Base-by-base conservation (phyloP, 2,113 vertebrate species). In the Typhlomys cinereus region DNA sequence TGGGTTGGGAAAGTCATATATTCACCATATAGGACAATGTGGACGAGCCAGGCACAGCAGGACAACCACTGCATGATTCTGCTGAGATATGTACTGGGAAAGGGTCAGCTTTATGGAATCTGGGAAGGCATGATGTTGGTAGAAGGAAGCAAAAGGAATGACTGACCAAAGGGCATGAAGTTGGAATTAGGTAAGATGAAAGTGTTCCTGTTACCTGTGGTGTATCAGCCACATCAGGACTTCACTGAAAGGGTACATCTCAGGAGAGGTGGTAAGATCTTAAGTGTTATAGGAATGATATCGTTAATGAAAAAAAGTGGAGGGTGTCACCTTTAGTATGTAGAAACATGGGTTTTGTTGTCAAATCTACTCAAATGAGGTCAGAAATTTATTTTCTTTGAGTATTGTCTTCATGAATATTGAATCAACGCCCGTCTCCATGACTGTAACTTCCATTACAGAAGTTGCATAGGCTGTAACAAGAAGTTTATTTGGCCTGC, bases 351-450 rank as follows among this genome's bases (percentile, higher is more conserved):
- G 64, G 48, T 54, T 39, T 71, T 54, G 18, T 39, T 61, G 29
- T 20, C n/a, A 57, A 44, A 75, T 79, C 34, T 75, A 95, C 52
- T 95, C 79, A 83, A 92, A 50, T 7, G 57, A 93, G 57, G 67
- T 27, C 67, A 92, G 57, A 81, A 73, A 80, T 48, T 15, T 13
- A 50, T 46, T 36, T 64, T 89, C 87, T 61, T 20, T 20, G 67
- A 92, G 61, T 44, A 48, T 23, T 64, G 50, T n/a, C 79, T 50
- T 44, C 48, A 61, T 34, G 36, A 29, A 76, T 50, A 7, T 66
- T 4, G 18, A 4, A 12, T 48, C 54, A 15, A 25, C 39, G 50
- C 29, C 23, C 14, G 8, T 85, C 78, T 61, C 50, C 27, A 41
- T 39, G 29, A 46, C 20, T 34, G 29, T 41, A 69, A 29, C 64